Evolutionary conservation across 2,888 invertebrate genomes (phyloP), one percentile per base, ranked within the genome.

Genomic region (Torymus auratus): DNA sequence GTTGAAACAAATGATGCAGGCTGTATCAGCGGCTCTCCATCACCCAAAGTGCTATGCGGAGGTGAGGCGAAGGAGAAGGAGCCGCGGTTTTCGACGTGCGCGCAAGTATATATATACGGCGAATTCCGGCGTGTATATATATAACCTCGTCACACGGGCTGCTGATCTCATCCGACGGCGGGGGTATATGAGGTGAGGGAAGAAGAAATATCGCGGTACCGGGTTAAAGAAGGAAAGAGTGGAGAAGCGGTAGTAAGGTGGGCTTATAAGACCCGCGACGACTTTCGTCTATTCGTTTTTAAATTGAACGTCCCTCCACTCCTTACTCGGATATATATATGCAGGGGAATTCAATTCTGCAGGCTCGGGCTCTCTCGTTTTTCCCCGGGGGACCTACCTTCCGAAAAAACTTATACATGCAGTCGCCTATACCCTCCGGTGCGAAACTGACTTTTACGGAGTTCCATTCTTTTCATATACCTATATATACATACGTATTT

Each of bases 1-100:
- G 50, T 79, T 84, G 84, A 87, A 87, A 88, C 86, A 85, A 88
- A 88, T 86, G 86, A 88, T 86, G 86, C 82, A 81, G 7, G 28
- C 84, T 83, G 83, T 84, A 86, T 86, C 83, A 71, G 83, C 56
- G 79, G 77, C 69, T 84, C 81, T 87, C 85, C 84, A 87, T 87
- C 87, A 86, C 85, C 83, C 84, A 79, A 85, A 85, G 85, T 84
- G 83, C 78, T 79, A 80, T 12, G 41, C 15, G 1, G 70, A 15
- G 58, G 11, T 61, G n/a, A 20, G 20, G 20, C 1, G 20, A 4
- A 7, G 28, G n/a, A 20, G 20, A 2, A 20, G 20, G 28, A 7
- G 28, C 3, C 7, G 28, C 3, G n/a, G n/a, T 28, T 28, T 28
- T 7, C 28, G 7, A 28, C 28, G 28, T 28, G 28, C 28, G 7